Percentiles rank a stretch among this genome's conserved stretches.
phyloP scores from a whole-genome alignment of 2,888 invertebrate genomes.

The Eubasilissa splendida region DNA sequence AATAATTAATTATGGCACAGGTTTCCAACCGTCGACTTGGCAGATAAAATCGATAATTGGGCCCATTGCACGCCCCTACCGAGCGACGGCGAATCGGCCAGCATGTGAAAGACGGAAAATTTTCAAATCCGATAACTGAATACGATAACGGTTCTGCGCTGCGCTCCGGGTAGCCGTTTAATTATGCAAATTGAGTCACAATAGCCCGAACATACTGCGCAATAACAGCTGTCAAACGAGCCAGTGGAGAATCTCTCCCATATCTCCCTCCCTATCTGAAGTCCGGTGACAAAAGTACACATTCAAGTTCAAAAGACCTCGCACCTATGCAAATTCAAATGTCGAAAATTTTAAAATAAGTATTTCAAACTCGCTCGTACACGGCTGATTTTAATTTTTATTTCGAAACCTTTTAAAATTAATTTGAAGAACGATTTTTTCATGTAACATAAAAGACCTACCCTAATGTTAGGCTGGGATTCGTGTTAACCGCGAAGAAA shows the following conservation, averaged over 20 bases:
- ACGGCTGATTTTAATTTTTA: conserved; percentile 48
- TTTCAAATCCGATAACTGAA: conserved; percentile 52
- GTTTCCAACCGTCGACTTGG: neutral
- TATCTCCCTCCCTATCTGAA: conserved; percentile 45
- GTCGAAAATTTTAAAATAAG: conserved; percentile 49
- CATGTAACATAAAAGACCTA: no score
- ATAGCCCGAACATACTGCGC: conserved; percentile 49
- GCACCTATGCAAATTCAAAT: neutral
- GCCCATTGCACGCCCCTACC: conserved; percentile 1
- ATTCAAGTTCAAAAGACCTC: conserved; percentile 27
- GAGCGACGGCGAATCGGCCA: conserved; percentile 31
- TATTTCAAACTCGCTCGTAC: conserved; percentile 52
- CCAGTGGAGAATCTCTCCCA: conserved; percentile 40
- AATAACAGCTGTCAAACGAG: conserved; percentile 55
- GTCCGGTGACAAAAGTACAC: conserved; percentile 41
- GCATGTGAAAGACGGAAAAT: conserved; percentile 44
- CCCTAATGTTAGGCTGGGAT: no score
- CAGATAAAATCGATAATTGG: conserved; percentile 37
- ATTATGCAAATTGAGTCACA: conserved; percentile 73
- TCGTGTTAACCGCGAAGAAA: no score
- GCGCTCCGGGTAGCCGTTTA: conserved; percentile 71
- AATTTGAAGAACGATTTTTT: no score
- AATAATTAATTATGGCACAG: neutral
- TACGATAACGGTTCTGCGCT: conserved; percentile 61
- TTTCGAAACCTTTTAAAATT: conserved; percentile 35